These are phyloP conservation scores for Arrhamphus sclerolepis DNA, from an alignment of 2,797 vertebrate genomes.

Conservation along the genomic window DNA sequence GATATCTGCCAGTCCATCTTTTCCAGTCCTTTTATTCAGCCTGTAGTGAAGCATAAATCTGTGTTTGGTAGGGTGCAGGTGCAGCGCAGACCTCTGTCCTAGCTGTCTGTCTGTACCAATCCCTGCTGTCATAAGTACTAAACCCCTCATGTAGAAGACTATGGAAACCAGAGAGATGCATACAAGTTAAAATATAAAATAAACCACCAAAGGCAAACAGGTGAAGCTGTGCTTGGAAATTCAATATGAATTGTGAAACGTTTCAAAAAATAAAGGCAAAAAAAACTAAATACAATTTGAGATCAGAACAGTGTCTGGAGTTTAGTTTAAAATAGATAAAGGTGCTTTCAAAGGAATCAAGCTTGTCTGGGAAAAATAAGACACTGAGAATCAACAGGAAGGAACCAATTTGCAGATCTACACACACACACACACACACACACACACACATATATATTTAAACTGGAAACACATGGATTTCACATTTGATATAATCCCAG, in stretches of 20 bases:
- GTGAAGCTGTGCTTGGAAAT: constrained; percentile 14
- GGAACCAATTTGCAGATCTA: too few relatives aligned
- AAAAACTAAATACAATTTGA: background rate
- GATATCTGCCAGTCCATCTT: constrained; percentile 32
- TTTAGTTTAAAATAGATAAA: background rate
- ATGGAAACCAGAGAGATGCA: constrained; percentile 27
- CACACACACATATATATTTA: too few relatives aligned
- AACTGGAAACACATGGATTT: too few relatives aligned
- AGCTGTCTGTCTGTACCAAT: constrained; percentile 34
- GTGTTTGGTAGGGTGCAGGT: background rate
- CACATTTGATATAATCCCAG: too few relatives aligned
- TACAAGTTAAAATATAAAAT: constrained; percentile 6
- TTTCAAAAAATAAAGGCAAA: too few relatives aligned
- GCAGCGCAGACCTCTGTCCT: too few relatives aligned
- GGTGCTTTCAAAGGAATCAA: constrained; percentile 1
- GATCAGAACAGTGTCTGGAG: too few relatives aligned
- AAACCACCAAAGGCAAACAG: background rate
- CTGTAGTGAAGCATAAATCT: constrained; percentile 49
- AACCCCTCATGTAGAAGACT: constrained; percentile 47
- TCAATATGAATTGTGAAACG: background rate
- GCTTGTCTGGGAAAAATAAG: background rate
- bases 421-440: too few relatives aligned
- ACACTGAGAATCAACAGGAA: too few relatives aligned
- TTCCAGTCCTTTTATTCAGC: constrained; percentile 42
- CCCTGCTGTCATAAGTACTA: constrained; percentile 40